Conservation (phyloP, 2,797 vertebrate genomes). For the Okamejei kenojei region DNA sequence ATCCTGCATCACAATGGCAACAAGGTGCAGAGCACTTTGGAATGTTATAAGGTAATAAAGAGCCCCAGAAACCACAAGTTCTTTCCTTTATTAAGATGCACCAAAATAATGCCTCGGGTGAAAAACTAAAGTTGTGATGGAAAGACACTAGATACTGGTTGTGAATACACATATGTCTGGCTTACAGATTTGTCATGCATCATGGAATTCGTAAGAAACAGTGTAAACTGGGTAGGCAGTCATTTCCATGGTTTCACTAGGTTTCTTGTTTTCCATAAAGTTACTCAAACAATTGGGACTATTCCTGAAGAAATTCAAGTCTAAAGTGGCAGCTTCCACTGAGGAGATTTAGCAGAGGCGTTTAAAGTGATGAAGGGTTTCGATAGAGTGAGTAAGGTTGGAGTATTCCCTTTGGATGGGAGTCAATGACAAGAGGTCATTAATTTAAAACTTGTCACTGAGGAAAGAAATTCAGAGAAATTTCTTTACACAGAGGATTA, state of each 20-base stretch:
- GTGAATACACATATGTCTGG: neutral
- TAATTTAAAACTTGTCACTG: neutral
- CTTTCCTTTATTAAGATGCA: neutral
- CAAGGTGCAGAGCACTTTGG: neutral
- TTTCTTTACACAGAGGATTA: slow-evolving; percentile 11
- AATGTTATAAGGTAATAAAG: neutral
- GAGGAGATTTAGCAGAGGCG: neutral
- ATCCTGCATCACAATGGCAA: neutral
- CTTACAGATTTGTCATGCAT: neutral
- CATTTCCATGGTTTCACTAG: neutral
- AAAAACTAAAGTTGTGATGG: neutral
- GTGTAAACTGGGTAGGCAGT: neutral
- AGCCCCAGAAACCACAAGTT: neutral
- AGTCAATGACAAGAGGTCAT: neutral
- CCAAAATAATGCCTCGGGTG: neutral
- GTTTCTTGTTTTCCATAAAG: neutral
- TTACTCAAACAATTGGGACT: neutral
- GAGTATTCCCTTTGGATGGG: neutral
- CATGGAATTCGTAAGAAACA: neutral
- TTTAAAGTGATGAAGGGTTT: slow-evolving; percentile 15
- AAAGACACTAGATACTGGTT: neutral
- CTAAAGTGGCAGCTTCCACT: neutral
- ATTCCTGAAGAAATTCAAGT: neutral
- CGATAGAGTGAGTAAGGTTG: neutral
- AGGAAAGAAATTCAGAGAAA: neutral